phyloP scores from a whole-genome alignment of 2,113 vertebrate genomes.

The Thomomys bottae region DNA sequence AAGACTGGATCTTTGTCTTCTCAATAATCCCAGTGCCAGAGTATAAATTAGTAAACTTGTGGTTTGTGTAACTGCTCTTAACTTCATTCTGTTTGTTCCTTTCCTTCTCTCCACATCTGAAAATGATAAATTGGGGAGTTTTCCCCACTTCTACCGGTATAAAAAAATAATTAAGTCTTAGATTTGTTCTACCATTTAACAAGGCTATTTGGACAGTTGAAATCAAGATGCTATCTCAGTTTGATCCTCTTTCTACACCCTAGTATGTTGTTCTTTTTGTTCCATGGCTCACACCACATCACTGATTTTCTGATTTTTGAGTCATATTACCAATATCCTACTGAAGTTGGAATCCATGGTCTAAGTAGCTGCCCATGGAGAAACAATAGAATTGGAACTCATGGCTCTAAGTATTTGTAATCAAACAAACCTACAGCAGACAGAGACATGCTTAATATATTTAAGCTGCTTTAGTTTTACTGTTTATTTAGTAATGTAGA shows the following conservation, averaged over 20 bases:
- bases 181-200: neutral
- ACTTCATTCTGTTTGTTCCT: constrained; percentile 6
- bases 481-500: constrained; percentile 27
- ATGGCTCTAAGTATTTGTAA: constrained; percentile 1
- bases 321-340: neutral
- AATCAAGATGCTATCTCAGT: neutral
- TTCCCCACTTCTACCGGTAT: neutral
- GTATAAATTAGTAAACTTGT: constrained; percentile 30
- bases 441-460: neutral
- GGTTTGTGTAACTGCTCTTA: neutral
- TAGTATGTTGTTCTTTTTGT: neutral
- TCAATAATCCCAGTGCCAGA: neutral
- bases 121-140: neutral
- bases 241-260: neutral
- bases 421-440: neutral
- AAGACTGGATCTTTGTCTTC: neutral
- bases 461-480: neutral
- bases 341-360: neutral
- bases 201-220: neutral
- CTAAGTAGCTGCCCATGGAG: neutral
- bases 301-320: neutral
- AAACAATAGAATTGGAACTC: neutral
- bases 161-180: neutral
- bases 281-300: neutral
- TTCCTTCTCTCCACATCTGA: neutral